phyloP scores from a whole-genome alignment of 2,888 invertebrate genomes.

The Eudemis profundana region DNA sequence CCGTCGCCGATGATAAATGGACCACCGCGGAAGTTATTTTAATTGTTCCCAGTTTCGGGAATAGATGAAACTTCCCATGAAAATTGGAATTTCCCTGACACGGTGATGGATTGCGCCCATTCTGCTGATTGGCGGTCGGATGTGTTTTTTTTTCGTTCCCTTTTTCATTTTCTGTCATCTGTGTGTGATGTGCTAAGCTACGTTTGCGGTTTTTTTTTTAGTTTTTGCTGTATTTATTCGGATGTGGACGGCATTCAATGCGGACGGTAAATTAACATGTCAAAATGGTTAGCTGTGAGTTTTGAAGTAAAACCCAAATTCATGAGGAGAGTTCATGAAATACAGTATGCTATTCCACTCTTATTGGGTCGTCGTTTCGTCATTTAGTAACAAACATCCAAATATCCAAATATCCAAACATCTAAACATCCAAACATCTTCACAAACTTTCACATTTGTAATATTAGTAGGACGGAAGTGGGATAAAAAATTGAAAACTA shows the following conservation, averaged over 20 bases:
- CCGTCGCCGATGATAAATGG: conserved; percentile 55
- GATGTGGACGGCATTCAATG: neutral
- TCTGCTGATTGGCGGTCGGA: conserved; percentile 73
- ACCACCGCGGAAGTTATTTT: conserved; percentile 56
- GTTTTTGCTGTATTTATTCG: neutral
- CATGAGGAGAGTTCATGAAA: too few relatives aligned
- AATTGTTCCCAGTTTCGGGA: conserved; percentile 58
- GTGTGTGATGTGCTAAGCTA: conserved; percentile 26
- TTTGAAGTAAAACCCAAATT: too few relatives aligned
- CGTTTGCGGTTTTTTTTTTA: conserved; percentile 14
- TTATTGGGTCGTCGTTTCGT: too few relatives aligned
- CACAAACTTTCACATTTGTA: too few relatives aligned
- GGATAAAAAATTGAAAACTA: too few relatives aligned
- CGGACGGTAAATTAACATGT: too few relatives aligned
- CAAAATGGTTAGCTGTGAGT: too few relatives aligned
- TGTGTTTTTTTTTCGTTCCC: conserved; percentile 52
- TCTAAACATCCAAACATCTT: too few relatives aligned
- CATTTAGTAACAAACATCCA: too few relatives aligned
- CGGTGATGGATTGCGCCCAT: conserved; percentile 70
- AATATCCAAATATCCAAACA: too few relatives aligned
- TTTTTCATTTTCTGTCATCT: conserved; percentile 44
- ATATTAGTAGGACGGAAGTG: too few relatives aligned
- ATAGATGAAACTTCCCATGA: conserved; percentile 58
- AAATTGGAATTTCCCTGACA: conserved; percentile 67
- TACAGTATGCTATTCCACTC: too few relatives aligned